phyloP scores from a whole-genome alignment of 2,797 vertebrate species.

The Falco rusticolus region DNA sequence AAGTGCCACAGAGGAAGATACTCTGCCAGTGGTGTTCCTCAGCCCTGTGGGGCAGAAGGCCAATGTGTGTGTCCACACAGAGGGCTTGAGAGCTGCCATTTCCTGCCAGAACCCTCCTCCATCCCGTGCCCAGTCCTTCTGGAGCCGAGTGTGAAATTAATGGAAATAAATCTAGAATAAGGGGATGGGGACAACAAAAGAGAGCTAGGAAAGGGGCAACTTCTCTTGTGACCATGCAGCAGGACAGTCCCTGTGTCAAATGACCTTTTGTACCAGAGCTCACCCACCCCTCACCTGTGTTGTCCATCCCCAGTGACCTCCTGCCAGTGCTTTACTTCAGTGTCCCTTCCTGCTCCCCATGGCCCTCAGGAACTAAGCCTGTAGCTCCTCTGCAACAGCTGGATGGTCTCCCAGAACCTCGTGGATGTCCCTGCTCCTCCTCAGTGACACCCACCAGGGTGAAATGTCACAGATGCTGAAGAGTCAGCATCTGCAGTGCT shows the following conservation, averaged over 20 bases:
- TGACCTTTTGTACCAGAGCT: background rate
- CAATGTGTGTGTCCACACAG: fast-evolving
- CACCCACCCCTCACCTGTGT: fast-evolving
- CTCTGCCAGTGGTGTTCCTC: background rate
- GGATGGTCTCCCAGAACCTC: background rate
- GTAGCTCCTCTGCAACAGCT: background rate
- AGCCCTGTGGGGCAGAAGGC: background rate
- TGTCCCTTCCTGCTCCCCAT: background rate
- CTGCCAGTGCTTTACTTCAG: background rate
- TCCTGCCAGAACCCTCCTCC: background rate
- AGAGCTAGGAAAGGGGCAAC: background rate
- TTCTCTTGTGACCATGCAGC: background rate
- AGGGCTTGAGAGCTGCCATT: background rate
- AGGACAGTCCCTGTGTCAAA: background rate
- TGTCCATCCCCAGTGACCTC: background rate
- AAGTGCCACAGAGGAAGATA: background rate
- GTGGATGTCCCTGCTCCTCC: background rate
- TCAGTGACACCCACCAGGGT: fast-evolving
- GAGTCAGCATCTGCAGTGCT: background rate
- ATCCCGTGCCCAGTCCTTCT: fast-evolving
- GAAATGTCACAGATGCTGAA: background rate
- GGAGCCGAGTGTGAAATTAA: background rate
- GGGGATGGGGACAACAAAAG: fast-evolving
- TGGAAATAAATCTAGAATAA: background rate
- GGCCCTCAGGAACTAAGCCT: background rate